Percentiles rank a stretch among this genome's conserved stretches.
phyloP scores from a whole-genome alignment of 2,113 vertebrate species.

The Muntiacus reevesi region DNA sequence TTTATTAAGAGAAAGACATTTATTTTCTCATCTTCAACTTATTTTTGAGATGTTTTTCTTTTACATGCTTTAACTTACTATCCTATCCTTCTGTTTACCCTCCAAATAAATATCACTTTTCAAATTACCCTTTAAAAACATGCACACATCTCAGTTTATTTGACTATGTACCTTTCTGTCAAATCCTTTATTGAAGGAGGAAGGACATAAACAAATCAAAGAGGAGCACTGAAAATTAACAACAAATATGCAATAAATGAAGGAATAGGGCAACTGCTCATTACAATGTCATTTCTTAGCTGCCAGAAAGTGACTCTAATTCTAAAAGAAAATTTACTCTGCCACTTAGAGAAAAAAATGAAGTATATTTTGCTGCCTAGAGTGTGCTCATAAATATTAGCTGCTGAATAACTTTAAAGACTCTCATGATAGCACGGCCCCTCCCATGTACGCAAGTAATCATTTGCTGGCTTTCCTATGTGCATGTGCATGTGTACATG shows the following conservation, averaged over 20 bases:
- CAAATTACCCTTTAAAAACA: not conserved
- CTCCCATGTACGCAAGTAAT: not conserved
- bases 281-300: not conserved
- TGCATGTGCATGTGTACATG: not conserved
- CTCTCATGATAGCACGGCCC: not conserved
- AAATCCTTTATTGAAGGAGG: not conserved
- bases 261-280: not conserved
- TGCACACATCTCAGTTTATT: not conserved
- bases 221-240: not conserved
- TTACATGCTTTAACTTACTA: not conserved
- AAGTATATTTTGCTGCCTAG: not conserved
- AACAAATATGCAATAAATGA: not conserved
- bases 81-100: not conserved
- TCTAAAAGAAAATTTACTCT: not conserved
- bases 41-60: not conserved
- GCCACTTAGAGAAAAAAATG: not conserved
- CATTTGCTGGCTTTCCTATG: not conserved
- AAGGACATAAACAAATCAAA: not conserved
- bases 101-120: not conserved
- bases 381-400: not conserved
- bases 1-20: not conserved
- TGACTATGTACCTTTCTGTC: not conserved
- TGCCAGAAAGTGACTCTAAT: not conserved
- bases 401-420: not conserved
- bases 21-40: conserved; percentile 10